Percentiles rank a stretch among this genome's conserved stretches.
Evolutionary conservation across 2,113 vertebrate genomes (phyloP).

Genomic region (Osmerus eperlanus): DNA sequence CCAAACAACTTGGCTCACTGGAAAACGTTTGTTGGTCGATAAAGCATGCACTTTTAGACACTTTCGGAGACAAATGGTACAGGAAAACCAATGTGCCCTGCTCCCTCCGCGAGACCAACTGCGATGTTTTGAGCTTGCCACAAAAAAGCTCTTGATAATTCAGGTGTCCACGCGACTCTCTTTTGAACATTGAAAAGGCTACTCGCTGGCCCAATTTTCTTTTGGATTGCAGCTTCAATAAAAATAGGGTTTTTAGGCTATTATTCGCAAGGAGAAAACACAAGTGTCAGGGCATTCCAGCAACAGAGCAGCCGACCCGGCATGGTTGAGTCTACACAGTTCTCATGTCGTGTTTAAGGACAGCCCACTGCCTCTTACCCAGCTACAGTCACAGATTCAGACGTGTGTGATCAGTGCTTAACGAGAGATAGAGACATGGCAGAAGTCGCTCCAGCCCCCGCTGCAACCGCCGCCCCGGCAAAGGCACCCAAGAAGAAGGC

Average conservation of each 20-base stretch:
- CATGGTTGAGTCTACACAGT: slow-evolving; percentile 13
- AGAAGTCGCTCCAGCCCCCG: slow-evolving; percentile 16
- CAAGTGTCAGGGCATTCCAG: not conserved
- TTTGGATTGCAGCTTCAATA: not conserved
- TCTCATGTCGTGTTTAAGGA: not conserved
- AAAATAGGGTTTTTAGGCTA: not conserved
- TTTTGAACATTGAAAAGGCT: not conserved
- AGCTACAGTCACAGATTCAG: not conserved
- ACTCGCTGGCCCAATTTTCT: not conserved
- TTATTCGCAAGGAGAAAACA: slow-evolving; percentile 2
- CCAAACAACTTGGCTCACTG: no score
- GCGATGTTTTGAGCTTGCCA: not conserved
- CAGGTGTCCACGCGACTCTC: not conserved
- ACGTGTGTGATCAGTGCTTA: not conserved
- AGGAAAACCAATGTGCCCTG: not conserved
- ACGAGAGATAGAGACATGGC: not conserved
- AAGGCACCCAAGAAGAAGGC: slow-evolving; percentile 11
- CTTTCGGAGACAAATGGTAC: not conserved
- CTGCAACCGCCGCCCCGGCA: slow-evolving; percentile 4
- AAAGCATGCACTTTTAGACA: not conserved
- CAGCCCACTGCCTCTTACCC: not conserved
- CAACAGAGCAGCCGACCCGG: no score
- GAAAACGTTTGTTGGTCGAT: no score
- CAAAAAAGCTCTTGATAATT: not conserved
- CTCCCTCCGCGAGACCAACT: not conserved